Conservation (phyloP, 2,113 vertebrate genomes). For the Rattus rattus region DNA sequence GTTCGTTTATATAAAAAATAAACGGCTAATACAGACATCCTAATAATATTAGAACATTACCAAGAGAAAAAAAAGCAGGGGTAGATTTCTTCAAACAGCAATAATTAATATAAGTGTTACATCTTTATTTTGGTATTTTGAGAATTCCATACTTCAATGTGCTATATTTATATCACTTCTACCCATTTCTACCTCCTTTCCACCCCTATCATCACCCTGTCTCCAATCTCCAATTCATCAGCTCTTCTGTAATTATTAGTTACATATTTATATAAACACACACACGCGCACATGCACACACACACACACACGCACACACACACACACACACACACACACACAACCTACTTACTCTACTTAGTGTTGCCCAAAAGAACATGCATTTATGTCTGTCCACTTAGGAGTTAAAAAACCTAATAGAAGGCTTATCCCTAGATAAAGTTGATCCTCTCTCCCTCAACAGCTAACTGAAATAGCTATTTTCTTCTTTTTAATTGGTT, state of each 20-base stretch:
- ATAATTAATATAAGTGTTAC: neutral
- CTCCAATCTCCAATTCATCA: neutral
- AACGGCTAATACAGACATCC: neutral
- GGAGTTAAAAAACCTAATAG: neutral
- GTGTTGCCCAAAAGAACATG: no score
- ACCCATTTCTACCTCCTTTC: neutral
- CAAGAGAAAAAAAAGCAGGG: neutral
- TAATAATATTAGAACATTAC: neutral
- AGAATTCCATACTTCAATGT: neutral
- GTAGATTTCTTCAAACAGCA: neutral
- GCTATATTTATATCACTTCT: neutral
- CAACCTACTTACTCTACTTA: neutral
- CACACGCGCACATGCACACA: neutral
- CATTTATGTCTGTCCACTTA: neutral
- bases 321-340: neutral
- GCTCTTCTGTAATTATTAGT: neutral
- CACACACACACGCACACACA: neutral
- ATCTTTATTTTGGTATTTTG: neutral
- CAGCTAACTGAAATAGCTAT: no score
- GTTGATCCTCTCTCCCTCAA: neutral
- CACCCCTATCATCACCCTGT: neutral
- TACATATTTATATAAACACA: neutral
- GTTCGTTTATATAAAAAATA: neutral
- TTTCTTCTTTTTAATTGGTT: no score
- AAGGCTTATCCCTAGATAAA: neutral